Base-by-base conservation (phyloP, 2,888 invertebrate species). In the Iphiclides podalirius region DNA sequence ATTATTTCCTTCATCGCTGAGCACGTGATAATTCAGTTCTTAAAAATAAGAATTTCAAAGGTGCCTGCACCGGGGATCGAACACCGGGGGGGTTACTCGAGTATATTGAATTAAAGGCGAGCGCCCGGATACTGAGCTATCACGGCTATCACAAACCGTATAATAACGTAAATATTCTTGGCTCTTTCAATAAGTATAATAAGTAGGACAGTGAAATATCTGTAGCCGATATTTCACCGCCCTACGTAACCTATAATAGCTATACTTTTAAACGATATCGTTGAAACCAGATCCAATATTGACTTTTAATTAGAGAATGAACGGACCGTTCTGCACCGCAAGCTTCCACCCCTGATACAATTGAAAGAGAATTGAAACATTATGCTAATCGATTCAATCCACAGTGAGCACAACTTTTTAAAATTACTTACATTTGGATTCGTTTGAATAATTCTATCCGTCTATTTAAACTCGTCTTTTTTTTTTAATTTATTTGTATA, bases 261-360 rank as follows among this genome's bases (percentile, higher is more conserved):
- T 26, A 8, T 26, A 26, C 9, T 42, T 34, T 42, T 20, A 31
- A 34, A 42, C 16, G 13, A 42, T 42, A 12, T 34, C 34, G 14
- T 17, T 20, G 33, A 12, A 33, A 13, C 34, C 4, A 42, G 31
- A 34, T 13, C 17, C 31, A 28, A 45, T 45, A 37, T 45, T 45
- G 45, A 45, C 38, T 38, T 45, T 45, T 38, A 45, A 45, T 45
- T 45, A 45, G 37, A 38, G 12, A 12, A 6, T 12, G 44, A 16
- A 45, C 28, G 41, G 33, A 9, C 16, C 20, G 20, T 17, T 15
- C 11, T 16, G 12, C 33, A 12, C 33, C 3, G 4, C 17, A 20
- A 37, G 37, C 37, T 31, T 31, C 13, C 16, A 16, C 16, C 17
- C 31, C 11, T 31, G 28, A 15, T 14, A 26, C 7, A 26, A 39